Base-by-base conservation (phyloP, 2,888 invertebrate genomes). In the Meteorus cinctellus region DNA sequence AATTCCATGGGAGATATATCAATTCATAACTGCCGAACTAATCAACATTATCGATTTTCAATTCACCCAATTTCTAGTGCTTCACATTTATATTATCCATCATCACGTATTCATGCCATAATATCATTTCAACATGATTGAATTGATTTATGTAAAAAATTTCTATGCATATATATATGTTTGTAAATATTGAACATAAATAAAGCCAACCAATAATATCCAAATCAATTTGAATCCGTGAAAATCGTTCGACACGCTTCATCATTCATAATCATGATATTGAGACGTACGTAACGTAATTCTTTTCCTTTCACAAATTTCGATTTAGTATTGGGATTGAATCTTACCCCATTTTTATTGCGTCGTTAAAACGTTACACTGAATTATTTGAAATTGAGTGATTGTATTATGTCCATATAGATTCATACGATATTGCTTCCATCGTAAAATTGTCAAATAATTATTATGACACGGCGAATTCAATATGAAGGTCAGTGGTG, bases 1-100 rank as follows among this genome's bases (percentile, higher is more conserved):
- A 84, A 83, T 83, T 80, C 82, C 86, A 77, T 80, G 84, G 84
- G 85, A 85, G 80, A 83, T 83, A 82, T 84, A 84, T 85, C 82
- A 82, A 81, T 79, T 62, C 59, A 60, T 24, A 45, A 60, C 62
- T 55, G 55, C 24, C 70, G 74, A 80, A 72, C 62, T 29, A 63
- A 72, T 72, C 31, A 63, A n/a, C n/a, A 63, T 29, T 36, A 55
- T 55, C 45, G 36, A 41, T 63, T 29, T n/a, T 31, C 10, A 63
- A 24, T 45, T 72, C 31, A 14, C 6, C 55, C 4, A 31, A 60
- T 41, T 41, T 62, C n/a, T 24, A 24, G 6, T 41, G 19, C n/a
- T 69, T 34, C 24, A 51, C 16, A 27, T 45, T 41, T 10, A 8
- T 24, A 10, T 41, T 19, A 16, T 10, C 14, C 4, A 65, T 45